phyloP scores from a whole-genome alignment of 1,140 invertebrate genomes.

The Aphelenchoides avenae region DNA sequence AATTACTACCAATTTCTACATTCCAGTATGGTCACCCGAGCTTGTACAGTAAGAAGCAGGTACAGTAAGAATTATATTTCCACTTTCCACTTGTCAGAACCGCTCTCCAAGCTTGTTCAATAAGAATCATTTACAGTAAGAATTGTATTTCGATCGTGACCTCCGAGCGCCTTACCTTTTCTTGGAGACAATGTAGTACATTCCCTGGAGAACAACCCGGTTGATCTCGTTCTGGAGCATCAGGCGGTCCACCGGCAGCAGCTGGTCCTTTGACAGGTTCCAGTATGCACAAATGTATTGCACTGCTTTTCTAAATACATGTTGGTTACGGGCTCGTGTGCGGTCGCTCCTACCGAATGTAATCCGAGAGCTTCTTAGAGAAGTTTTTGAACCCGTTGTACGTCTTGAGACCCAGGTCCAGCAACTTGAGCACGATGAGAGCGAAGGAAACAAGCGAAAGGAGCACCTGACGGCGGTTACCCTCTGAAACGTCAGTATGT shows the following conservation, averaged over 20 bases:
- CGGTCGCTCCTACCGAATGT: constrained; percentile 14
- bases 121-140: constrained; percentile 2
- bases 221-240: constrained; percentile 41
- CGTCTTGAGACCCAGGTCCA: constrained; percentile 36
- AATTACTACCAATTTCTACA: too few relatives aligned
- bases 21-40: too few relatives aligned
- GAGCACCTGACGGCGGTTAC: constrained; percentile 16
- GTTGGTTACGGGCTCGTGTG: not conserved
- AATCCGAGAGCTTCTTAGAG: constrained; percentile 30
- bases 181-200: constrained; percentile 38
- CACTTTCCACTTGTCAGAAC: too few relatives aligned
- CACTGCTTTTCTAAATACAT: constrained; percentile 25
- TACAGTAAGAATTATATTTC: too few relatives aligned
- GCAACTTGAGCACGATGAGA: constrained; percentile 33
- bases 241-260: not conserved
- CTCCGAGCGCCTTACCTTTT: constrained; percentile 14
- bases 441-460: constrained; percentile 37
- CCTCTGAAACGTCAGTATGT: constrained; percentile 24
- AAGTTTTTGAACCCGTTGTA: constrained; percentile 35
- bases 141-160: not conserved
- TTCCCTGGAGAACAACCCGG: constrained; percentile 29
- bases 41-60: too few relatives aligned
- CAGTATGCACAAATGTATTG: constrained; percentile 30
- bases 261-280: constrained; percentile 22
- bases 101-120: too few relatives aligned